phyloP scores from a whole-genome alignment of 2,797 vertebrate species.

The Paratrypauchen microcephalus region DNA sequence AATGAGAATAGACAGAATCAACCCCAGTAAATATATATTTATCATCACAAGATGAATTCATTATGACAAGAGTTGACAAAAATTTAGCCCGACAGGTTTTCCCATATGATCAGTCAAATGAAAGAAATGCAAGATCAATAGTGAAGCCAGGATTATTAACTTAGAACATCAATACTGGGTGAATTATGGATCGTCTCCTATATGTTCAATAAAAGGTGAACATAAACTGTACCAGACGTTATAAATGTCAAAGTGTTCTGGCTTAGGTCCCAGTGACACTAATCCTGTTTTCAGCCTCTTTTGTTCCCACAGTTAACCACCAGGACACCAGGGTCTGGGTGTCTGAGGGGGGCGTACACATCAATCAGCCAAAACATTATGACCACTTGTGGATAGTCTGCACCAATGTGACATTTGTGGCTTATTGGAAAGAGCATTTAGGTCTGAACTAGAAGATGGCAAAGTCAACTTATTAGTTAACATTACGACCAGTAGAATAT shows the following conservation, averaged over 20 bases:
- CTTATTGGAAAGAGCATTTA: neutral
- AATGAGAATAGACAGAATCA: neutral
- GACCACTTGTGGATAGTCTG: neutral
- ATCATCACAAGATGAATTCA: conserved; percentile 5
- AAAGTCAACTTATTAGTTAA: neutral
- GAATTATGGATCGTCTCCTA: neutral
- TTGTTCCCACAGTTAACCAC: conserved; percentile 43
- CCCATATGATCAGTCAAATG: neutral
- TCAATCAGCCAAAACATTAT: neutral
- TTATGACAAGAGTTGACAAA: neutral
- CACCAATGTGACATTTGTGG: neutral
- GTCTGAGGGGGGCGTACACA: conserved; percentile 67
- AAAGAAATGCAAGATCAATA: conserved; percentile 3
- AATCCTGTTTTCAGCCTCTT: conserved; percentile 74
- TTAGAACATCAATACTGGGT: neutral
- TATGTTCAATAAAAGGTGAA: conserved; percentile 36
- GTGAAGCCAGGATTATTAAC: neutral
- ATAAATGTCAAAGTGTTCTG: conserved; percentile 73
- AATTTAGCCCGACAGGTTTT: neutral
- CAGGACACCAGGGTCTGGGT: conserved; percentile 69
- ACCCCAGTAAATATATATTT: neutral
- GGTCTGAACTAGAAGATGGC: neutral
- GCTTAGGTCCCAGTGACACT: conserved; percentile 73
- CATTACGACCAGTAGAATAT: neutral
- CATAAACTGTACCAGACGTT: conserved; percentile 48